Evolutionary conservation across 1,140 invertebrate genomes (phyloP).

Genomic region (Mycetomoellerius zeteki): DNA sequence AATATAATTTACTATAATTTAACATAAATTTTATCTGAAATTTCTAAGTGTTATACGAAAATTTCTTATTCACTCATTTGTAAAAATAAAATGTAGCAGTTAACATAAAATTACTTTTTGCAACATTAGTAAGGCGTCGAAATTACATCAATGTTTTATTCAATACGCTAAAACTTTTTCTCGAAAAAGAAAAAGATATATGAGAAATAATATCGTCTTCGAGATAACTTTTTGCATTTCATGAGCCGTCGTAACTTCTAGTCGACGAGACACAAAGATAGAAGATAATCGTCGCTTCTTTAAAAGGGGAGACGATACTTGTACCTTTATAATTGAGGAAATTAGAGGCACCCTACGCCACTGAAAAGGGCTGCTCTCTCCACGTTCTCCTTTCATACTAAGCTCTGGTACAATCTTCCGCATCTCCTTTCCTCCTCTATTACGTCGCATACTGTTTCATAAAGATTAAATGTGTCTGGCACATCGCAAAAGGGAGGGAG

Average conservation of each 20-base stretch:
- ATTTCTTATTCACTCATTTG: not conserved
- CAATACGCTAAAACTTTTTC: not conserved
- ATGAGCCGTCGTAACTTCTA: not conserved
- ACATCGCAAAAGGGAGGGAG: conserved; percentile 49
- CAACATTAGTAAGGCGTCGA: not conserved
- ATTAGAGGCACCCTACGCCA: conserved; percentile 47
- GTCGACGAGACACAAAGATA: not conserved
- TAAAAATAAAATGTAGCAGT: not conserved
- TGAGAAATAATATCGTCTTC: not conserved
- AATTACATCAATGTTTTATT: conserved; percentile 19
- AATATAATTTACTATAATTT: no score
- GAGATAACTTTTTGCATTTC: conserved; percentile 2
- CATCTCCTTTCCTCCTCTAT: conserved; percentile 52
- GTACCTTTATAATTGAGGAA: conserved; percentile 47
- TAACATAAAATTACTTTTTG: not conserved
- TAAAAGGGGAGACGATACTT: not conserved
- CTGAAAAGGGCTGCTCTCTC: conserved; percentile 49
- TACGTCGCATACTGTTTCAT: conserved; percentile 54
- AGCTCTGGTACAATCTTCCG: conserved; percentile 53
- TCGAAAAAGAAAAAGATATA: not conserved
- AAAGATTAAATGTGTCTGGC: conserved; percentile 78
- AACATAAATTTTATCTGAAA: not conserved
- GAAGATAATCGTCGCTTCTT: conserved; percentile 9
- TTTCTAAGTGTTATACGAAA: not conserved
- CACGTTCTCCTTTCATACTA: conserved; percentile 55